These are phyloP conservation scores for Atlantisia rogersi DNA, from an alignment of 2,113 vertebrate genomes.

Conservation along the genomic window DNA sequence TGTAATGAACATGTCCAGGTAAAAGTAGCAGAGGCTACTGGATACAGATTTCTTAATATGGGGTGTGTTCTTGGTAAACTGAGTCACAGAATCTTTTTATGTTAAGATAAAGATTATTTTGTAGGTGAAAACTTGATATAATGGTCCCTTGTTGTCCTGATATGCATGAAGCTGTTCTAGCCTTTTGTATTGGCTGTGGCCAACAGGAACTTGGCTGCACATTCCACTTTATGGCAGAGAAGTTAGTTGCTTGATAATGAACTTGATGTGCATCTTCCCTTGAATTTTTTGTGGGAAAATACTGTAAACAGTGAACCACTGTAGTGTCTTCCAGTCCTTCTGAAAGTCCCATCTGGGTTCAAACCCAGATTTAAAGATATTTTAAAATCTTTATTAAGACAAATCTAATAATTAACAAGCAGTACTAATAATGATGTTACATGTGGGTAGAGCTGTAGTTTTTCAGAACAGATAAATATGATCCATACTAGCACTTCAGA, in stretches of 20 bases:
- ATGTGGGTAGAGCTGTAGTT: rapidly evolving
- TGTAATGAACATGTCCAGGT: not conserved
- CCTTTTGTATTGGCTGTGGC: not conserved
- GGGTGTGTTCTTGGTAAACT: not conserved
- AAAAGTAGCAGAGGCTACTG: not conserved
- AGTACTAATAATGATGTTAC: not conserved
- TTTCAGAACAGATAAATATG: not conserved
- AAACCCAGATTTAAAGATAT: not conserved
- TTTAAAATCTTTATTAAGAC: not conserved
- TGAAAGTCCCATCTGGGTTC: not conserved
- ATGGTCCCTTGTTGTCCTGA: rapidly evolving
- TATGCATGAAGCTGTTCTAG: not conserved
- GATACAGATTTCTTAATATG: not conserved
- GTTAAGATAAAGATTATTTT: not conserved
- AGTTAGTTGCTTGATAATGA: not conserved
- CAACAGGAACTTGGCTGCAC: not conserved
- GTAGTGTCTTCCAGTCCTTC: not conserved
- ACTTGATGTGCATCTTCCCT: not conserved
- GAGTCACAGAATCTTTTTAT: not conserved
- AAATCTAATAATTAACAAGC: not conserved
- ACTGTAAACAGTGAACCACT: not conserved
- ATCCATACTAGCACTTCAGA: not conserved
- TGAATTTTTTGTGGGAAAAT: not conserved
- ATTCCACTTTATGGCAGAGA: not conserved
- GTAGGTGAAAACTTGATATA: not conserved